Conservation (phyloP, 2,888 invertebrate species). For the Papilio demoleus region DNA sequence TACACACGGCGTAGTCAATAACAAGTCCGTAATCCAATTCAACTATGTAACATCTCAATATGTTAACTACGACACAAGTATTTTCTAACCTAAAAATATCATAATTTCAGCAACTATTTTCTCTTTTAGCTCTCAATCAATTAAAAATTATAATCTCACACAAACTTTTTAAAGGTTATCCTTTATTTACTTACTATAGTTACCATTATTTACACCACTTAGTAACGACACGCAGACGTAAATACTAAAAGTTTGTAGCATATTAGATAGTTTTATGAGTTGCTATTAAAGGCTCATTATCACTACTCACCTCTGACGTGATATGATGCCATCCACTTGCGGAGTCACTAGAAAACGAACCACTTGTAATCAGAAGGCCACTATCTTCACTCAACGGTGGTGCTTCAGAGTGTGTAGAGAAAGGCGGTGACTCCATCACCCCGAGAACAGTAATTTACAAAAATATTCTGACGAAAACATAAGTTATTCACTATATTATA, state of each 20-base stretch:
- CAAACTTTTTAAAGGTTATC: slow-evolving; percentile 26
- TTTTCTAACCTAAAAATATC: slow-evolving; percentile 41
- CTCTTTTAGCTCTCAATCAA: slow-evolving; percentile 36
- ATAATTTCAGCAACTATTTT: slow-evolving; percentile 32
- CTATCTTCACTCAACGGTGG: slow-evolving; percentile 90
- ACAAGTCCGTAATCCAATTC: slow-evolving; percentile 18
- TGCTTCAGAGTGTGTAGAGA: slow-evolving; percentile 89
- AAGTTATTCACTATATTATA: slow-evolving; percentile 54
- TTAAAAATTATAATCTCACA: slow-evolving; percentile 31
- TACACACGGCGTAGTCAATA: slow-evolving; percentile 33
- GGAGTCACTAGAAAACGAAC: slow-evolving; percentile 89
- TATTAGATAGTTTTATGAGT: slow-evolving; percentile 26
- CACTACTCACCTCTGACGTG: slow-evolving; percentile 85
- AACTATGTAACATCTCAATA: slow-evolving; percentile 35
- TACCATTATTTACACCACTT: slow-evolving; percentile 3
- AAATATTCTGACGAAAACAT: slow-evolving; percentile 57
- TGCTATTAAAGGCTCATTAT: slow-evolving; percentile 29
- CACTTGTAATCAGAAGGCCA: slow-evolving; percentile 88
- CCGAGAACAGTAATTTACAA: slow-evolving; percentile 51
- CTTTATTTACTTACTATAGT: slow-evolving; percentile 28
- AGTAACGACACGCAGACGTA: slow-evolving; percentile 7
- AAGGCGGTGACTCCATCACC: slow-evolving; percentile 91
- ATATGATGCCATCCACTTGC: slow-evolving; percentile 87
- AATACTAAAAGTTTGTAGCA: slow-evolving; percentile 7
- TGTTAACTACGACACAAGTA: slow-evolving; percentile 34